These are phyloP conservation scores for Mechanitis messenoides DNA, from an alignment of 2,888 invertebrate genomes.

Conservation along the genomic window DNA sequence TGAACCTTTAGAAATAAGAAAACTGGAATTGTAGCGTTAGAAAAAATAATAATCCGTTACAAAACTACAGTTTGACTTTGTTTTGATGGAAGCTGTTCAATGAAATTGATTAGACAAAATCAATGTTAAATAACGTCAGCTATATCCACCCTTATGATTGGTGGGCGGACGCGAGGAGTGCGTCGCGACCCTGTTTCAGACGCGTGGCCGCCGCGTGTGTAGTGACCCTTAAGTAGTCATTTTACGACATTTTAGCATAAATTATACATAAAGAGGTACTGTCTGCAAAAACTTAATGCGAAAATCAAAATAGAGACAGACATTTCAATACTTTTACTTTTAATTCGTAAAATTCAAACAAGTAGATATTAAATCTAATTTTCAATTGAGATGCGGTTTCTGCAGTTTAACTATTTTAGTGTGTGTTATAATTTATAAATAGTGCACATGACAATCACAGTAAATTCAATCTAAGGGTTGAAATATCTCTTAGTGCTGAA, in stretches of 20 bases:
- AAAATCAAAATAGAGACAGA: background rate
- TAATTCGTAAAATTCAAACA: background rate
- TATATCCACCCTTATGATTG: conserved; percentile 38
- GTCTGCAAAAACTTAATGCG: background rate
- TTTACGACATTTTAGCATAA: conserved; percentile 39
- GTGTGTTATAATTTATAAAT: background rate
- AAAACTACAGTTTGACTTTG: background rate
- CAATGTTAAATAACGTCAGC: conserved; percentile 33
- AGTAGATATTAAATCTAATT: background rate
- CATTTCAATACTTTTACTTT: background rate
- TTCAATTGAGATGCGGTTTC: background rate
- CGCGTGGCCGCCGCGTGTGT: conserved; percentile 62
- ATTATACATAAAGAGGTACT: conserved; percentile 29
- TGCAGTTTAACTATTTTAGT: too few relatives aligned
- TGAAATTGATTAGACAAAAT: conserved; percentile 28
- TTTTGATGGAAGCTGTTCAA: conserved; percentile 1
- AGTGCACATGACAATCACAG: background rate
- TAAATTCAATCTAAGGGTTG: conserved; percentile 3
- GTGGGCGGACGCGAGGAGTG: conserved; percentile 34
- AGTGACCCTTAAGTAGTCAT: conserved; percentile 50
- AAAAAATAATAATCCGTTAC: too few relatives aligned
- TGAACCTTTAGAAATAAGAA: too few relatives aligned
- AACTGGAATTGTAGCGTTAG: too few relatives aligned
- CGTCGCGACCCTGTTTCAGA: conserved; percentile 44
- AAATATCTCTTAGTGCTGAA: conserved; percentile 5